Conservation (phyloP, 2,797 vertebrate species). For the Cercopithecus neglectus region DNA sequence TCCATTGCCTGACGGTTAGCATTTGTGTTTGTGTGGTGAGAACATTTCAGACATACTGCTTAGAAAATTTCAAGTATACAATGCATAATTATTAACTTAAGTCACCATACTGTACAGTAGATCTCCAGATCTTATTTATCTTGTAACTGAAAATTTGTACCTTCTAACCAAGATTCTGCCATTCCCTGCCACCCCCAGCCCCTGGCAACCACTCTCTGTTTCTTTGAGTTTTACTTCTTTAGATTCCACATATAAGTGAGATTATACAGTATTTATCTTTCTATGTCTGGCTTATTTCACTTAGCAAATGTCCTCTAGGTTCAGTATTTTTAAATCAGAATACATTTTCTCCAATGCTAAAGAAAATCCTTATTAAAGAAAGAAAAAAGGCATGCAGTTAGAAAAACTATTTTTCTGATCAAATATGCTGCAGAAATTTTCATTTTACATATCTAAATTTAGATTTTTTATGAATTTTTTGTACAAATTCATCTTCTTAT, state of each 20-base stretch:
- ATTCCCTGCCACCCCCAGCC: not conserved
- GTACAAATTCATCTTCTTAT: not conserved
- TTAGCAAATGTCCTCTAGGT: not conserved
- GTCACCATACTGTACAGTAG: not conserved
- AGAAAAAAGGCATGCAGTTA: not conserved
- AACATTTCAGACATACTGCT: not conserved
- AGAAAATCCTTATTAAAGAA: not conserved
- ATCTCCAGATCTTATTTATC: not conserved
- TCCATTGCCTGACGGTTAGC: not conserved
- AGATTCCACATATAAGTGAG: not conserved
- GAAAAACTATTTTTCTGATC: not conserved
- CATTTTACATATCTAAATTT: slow-evolving; percentile 23
- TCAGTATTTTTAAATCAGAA: slow-evolving; percentile 27
- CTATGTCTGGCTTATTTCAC: not conserved
- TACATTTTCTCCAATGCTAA: not conserved
- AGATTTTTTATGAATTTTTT: not conserved
- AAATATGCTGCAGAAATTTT: not conserved
- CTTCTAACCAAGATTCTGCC: not conserved
- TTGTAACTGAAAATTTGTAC: not conserved
- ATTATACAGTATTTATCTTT: not conserved
- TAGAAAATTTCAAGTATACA: not conserved
- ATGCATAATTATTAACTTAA: not conserved
- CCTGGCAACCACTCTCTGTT: not conserved
- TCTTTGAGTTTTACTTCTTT: not conserved
- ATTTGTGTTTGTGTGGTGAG: not conserved